Evolutionary conservation across 2,113 vertebrate genomes (phyloP).

Genomic region (Rhinopomastus cyanomelas): DNA sequence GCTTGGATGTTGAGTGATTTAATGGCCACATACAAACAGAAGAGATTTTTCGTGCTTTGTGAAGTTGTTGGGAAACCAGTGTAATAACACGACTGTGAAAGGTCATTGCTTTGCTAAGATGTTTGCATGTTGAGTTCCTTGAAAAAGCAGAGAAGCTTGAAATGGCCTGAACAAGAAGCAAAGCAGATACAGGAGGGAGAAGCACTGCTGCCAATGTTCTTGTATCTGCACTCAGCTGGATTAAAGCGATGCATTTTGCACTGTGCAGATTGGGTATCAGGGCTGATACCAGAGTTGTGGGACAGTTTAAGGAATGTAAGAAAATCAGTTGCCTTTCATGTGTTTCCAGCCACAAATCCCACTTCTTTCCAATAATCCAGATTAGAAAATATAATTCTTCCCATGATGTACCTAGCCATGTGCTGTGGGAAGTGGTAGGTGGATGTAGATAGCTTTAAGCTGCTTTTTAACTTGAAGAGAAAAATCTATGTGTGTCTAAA

Average conservation of each 20-base stretch:
- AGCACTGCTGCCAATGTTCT: neutral
- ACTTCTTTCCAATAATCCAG: neutral
- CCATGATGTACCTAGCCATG: rapidly evolving
- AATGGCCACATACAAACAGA: neutral
- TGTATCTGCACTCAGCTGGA: neutral
- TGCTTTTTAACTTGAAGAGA: neutral
- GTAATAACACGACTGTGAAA: neutral
- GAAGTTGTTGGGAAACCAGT: neutral
- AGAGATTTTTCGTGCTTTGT: neutral
- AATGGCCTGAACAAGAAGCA: neutral
- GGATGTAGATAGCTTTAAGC: neutral
- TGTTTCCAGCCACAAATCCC: neutral
- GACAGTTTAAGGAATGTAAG: neutral
- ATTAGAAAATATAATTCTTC: neutral
- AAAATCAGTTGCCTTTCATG: neutral
- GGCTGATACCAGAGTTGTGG: neutral
- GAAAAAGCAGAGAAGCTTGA: neutral
- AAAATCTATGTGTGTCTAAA: neutral
- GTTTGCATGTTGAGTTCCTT: neutral
- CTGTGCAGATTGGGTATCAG: neutral
- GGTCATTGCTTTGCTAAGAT: neutral
- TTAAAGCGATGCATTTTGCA: neutral
- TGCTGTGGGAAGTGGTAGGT: neutral
- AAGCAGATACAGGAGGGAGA: neutral
- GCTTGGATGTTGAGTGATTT: neutral